Evolutionary conservation across 2,888 invertebrate genomes (phyloP).

Genomic region (Selenia dentaria): DNA sequence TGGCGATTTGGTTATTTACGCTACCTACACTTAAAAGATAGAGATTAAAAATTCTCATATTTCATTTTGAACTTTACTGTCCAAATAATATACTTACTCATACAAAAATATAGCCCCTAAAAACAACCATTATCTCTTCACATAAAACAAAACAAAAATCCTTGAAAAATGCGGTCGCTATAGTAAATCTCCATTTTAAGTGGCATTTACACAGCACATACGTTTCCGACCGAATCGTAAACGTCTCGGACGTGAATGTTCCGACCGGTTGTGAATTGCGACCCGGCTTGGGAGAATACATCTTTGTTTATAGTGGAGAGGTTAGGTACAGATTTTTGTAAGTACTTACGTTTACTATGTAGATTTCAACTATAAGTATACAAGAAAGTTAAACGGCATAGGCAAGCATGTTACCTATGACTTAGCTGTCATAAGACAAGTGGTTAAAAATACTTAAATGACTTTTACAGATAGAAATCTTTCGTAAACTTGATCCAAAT

Average conservation of each 20-base stretch:
- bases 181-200: conserved; percentile 73
- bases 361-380: no score
- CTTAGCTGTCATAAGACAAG: no score
- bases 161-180: conserved; percentile 46
- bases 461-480: no score
- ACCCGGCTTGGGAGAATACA: conserved; percentile 37
- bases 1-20: no score
- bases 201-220: conserved; percentile 80
- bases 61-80: background rate
- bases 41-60: no score
- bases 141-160: conserved; percentile 33
- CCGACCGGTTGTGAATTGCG: conserved; percentile 36
- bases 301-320: conserved; percentile 22
- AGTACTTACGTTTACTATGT: no score
- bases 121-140: conserved; percentile 18
- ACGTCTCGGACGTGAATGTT: conserved; percentile 53
- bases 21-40: no score
- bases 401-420: no score
- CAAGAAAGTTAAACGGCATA: no score
- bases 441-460: no score
- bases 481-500: no score
- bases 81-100: background rate
- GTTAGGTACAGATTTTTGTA: conserved; percentile 1
- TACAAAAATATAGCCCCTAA: conserved; percentile 26
- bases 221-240: conserved; percentile 74